phyloP scores from a whole-genome alignment of 2,888 invertebrate genomes.

The Drosophila tripunctata region DNA sequence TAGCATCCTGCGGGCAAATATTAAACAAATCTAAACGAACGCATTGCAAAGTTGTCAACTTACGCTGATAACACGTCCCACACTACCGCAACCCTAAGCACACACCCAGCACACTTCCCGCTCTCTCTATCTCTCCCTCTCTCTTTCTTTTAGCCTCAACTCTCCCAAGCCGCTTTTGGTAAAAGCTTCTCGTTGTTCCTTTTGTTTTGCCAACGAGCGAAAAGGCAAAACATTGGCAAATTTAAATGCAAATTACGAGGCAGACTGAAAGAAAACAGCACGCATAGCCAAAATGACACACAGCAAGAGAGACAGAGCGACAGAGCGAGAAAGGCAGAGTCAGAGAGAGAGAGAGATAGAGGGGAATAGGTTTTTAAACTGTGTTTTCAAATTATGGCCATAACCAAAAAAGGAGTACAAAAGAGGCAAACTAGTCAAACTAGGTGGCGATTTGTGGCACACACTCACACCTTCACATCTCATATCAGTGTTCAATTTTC shows the following conservation, averaged over 20 bases:
- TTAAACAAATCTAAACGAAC: slow-evolving; percentile 77
- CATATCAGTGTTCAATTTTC: no score
- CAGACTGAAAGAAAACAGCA: slow-evolving; percentile 49
- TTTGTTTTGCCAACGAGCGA: slow-evolving; percentile 68
- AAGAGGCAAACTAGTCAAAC: no score
- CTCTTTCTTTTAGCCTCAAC: background rate
- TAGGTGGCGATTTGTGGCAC: no score
- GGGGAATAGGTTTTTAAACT: background rate
- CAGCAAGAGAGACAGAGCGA: background rate
- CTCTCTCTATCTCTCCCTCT: background rate
- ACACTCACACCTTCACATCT: no score
- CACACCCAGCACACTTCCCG: background rate
- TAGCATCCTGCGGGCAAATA: slow-evolving; percentile 69
- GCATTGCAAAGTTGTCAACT: slow-evolving; percentile 80
- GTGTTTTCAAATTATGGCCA: slow-evolving; percentile 16
- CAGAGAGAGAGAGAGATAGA: background rate
- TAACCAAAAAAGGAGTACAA: slow-evolving; percentile 4
- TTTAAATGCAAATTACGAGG: slow-evolving; percentile 75
- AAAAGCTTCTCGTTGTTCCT: slow-evolving; percentile 23
- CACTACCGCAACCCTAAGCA: background rate
- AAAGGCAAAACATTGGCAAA: slow-evolving; percentile 79
- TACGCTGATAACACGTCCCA: slow-evolving; percentile 65
- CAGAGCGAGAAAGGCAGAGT: background rate
- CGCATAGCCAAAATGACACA: slow-evolving; percentile 5
- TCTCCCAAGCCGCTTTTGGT: background rate